phyloP scores from a whole-genome alignment of 2,797 vertebrate genomes.

The Hippopotamyrus pictus region DNA sequence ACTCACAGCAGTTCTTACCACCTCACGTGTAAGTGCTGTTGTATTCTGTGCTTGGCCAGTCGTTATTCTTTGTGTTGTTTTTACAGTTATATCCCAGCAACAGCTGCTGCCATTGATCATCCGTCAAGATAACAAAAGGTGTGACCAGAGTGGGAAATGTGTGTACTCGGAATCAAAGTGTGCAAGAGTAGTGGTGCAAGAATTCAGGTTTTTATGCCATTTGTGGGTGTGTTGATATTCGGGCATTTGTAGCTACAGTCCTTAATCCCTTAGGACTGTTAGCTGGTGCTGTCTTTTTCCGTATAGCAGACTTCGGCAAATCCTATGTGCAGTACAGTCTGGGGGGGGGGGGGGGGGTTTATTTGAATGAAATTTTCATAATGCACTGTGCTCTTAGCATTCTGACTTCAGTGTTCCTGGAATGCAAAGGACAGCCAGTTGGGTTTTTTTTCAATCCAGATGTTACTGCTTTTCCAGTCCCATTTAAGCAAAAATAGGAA shows the following conservation, averaged over 20 bases:
- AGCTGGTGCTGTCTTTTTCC: background rate
- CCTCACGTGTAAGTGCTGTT: background rate
- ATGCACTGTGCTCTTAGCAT: background rate
- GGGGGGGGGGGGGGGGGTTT: background rate
- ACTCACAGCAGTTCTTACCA: background rate
- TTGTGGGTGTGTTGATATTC: conserved; percentile 19
- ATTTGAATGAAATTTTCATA: conserved; percentile 7
- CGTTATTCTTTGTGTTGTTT: background rate
- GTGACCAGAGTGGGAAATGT: conserved; percentile 38
- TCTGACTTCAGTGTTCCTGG: background rate
- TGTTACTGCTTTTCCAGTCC: background rate
- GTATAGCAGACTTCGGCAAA: background rate
- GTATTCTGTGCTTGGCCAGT: background rate
- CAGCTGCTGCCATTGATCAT: background rate
- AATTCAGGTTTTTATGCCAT: conserved; percentile 18
- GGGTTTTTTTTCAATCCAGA: background rate
- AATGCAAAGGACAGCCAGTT: background rate
- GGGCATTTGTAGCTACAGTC: background rate
- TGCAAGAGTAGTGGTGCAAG: background rate
- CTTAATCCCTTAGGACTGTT: conserved; percentile 14
- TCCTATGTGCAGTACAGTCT: background rate
- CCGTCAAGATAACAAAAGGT: conserved; percentile 3
- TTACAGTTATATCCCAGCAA: background rate
- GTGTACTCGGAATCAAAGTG: conserved; percentile 38
- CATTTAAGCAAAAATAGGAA: background rate